Evolutionary conservation across 2,113 vertebrate species (phyloP).

Genomic region (Crotalus tigris): DNA sequence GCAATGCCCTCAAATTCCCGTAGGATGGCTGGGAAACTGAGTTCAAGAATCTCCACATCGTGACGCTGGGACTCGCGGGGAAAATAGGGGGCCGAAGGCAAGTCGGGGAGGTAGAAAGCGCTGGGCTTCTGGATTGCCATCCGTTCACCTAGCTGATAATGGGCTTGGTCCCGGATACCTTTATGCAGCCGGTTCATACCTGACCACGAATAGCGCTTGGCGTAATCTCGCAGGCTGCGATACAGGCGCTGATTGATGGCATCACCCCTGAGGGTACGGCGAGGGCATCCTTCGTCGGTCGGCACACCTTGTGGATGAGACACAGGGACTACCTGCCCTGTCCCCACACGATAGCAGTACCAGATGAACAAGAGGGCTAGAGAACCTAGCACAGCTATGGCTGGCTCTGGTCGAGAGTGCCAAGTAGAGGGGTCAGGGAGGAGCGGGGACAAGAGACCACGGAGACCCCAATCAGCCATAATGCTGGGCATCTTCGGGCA

Average conservation of each 20-base stretch:
- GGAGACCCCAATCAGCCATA: constrained; percentile 41
- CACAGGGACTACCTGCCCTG: constrained; percentile 60
- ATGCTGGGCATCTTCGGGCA: constrained; percentile 10
- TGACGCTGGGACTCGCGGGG: constrained; percentile 85
- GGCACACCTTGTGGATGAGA: constrained; percentile 47
- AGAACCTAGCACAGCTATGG: constrained; percentile 79
- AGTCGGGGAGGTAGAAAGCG: constrained; percentile 83
- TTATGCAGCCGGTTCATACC: constrained; percentile 86
- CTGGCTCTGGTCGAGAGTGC: constrained; percentile 68
- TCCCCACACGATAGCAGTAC: constrained; percentile 86
- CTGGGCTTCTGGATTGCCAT: constrained; percentile 81
- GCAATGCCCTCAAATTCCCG: constrained; percentile 80
- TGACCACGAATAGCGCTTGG: constrained; percentile 87
- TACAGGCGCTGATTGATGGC: constrained; percentile 63
- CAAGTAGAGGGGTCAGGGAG: constrained; percentile 66
- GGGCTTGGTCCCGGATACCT: constrained; percentile 75
- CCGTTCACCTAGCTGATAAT: constrained; percentile 31
- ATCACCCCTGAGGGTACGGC: constrained; percentile 44
- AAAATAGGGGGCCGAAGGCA: constrained; percentile 83
- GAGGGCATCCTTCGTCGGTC: constrained; percentile 36
- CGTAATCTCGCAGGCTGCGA: constrained; percentile 79
- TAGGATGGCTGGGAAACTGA: constrained; percentile 76
- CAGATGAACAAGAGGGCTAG: constrained; percentile 83
- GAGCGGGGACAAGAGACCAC: constrained; percentile 54
- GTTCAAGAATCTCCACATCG: constrained; percentile 84